Percentiles rank a stretch among this genome's conserved stretches.
Conservation (phyloP, 2,113 vertebrate species). For the Labeo catla region DNA sequence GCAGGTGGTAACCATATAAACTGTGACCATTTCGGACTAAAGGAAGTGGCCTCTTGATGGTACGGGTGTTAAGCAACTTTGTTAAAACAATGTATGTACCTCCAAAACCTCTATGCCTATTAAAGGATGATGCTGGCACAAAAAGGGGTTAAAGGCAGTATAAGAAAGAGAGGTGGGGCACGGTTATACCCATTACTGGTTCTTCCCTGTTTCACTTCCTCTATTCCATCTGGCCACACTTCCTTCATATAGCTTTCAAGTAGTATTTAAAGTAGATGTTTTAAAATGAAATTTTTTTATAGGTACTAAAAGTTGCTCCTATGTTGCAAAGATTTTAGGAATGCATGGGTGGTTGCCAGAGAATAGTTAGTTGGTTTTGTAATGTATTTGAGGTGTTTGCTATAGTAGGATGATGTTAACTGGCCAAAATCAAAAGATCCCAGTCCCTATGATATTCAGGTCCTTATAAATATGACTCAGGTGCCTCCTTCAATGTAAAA, state of each 20-base stretch:
- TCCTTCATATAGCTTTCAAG: constrained; percentile 50
- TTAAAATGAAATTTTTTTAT: background rate
- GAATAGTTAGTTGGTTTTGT: background rate
- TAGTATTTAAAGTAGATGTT: background rate
- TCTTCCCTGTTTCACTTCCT: constrained; percentile 59
- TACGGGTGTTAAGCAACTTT: constrained; percentile 37
- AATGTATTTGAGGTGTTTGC: background rate
- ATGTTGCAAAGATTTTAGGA: background rate
- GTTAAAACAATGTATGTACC: constrained; percentile 16
- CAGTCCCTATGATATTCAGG: background rate
- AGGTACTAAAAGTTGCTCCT: background rate
- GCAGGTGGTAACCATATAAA: background rate
- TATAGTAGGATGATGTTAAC: background rate
- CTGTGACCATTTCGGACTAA: constrained; percentile 4
- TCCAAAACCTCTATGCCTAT: constrained; percentile 39
- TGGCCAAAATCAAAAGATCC: background rate
- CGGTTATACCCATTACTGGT: constrained; percentile 41
- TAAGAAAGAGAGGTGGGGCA: constrained; percentile 16
- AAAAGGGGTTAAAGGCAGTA: constrained; percentile 34
- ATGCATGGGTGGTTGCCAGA: background rate
- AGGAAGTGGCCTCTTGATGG: constrained; percentile 13
- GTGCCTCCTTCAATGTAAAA: no score
- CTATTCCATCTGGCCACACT: constrained; percentile 52
- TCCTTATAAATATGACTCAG: background rate
- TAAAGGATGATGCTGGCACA: background rate